These are phyloP conservation scores for Pogoniulus pusillus DNA, from an alignment of 2,797 vertebrate species.

Conservation along the genomic window DNA sequence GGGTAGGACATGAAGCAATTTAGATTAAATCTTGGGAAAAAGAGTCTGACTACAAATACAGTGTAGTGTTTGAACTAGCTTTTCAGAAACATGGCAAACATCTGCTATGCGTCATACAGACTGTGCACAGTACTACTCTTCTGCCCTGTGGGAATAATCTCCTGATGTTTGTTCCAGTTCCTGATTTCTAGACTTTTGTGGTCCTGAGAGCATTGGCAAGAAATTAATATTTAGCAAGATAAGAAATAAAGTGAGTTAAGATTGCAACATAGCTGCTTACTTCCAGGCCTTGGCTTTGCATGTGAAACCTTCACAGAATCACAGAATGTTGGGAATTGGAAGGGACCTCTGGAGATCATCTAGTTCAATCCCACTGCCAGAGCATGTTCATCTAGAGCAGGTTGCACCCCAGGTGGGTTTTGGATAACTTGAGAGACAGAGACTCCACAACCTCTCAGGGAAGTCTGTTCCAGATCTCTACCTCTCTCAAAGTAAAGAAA, in stretches of 20 bases:
- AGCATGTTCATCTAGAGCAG: no score
- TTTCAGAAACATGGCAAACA: background rate
- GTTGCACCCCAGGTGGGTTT: no score
- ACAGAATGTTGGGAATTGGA: no score
- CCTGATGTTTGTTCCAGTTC: background rate
- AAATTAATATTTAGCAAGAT: background rate
- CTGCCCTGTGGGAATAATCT: background rate
- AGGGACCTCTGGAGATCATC: no score
- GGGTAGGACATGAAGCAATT: background rate
- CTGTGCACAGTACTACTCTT: background rate
- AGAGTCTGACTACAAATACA: background rate
- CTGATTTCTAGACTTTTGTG: background rate
- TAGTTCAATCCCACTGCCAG: no score
- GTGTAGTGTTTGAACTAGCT: fast-evolving
- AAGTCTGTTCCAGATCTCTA: no score
- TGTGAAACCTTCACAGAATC: background rate
- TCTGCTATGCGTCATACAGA: background rate
- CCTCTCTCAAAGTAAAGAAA: no score
- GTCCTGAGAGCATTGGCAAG: background rate
- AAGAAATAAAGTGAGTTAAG: background rate
- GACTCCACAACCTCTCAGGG: no score
- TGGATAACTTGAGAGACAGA: no score
- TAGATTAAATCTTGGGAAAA: background rate
- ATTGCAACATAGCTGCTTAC: background rate
- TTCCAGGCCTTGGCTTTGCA: background rate